Evolutionary conservation across 2,113 vertebrate species (phyloP).

Genomic region (Rafetus swinhoei): DNA sequence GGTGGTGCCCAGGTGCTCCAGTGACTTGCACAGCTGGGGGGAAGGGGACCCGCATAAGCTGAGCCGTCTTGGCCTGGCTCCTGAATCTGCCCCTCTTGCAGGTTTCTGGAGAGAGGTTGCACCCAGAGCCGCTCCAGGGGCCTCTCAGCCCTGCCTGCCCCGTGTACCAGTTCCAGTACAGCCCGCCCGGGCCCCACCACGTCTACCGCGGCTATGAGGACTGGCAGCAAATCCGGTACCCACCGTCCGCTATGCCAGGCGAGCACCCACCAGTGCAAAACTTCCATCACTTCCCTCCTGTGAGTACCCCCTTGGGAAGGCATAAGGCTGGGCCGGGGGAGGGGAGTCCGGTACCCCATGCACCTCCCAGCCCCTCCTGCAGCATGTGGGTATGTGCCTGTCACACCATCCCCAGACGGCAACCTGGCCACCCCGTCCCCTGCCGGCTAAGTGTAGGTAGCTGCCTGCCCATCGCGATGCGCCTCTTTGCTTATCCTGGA

Average conservation of each 20-base stretch:
- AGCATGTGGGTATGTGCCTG: background rate
- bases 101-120: constrained; percentile 87
- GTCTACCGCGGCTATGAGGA: constrained; percentile 88
- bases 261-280: constrained; percentile 79
- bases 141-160: constrained; percentile 85
- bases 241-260: constrained; percentile 81
- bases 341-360: background rate
- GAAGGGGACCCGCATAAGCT: background rate
- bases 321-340: background rate
- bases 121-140: constrained; percentile 81
- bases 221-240: constrained; percentile 91
- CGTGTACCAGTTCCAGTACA: constrained; percentile 90
- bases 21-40: background rate
- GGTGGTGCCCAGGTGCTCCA: background rate
- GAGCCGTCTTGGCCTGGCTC: background rate
- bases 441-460: background rate
- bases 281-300: constrained; percentile 84
- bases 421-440: too few relatives aligned
- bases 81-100: constrained; percentile 33
- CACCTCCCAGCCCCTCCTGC: background rate
- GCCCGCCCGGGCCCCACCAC: constrained; percentile 80
- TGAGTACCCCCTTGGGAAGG: constrained; percentile 53
- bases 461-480: background rate
- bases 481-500: background rate
- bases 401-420: background rate